Conservation (phyloP, 1,140 invertebrate genomes). For the Microplitis mediator region DNA sequence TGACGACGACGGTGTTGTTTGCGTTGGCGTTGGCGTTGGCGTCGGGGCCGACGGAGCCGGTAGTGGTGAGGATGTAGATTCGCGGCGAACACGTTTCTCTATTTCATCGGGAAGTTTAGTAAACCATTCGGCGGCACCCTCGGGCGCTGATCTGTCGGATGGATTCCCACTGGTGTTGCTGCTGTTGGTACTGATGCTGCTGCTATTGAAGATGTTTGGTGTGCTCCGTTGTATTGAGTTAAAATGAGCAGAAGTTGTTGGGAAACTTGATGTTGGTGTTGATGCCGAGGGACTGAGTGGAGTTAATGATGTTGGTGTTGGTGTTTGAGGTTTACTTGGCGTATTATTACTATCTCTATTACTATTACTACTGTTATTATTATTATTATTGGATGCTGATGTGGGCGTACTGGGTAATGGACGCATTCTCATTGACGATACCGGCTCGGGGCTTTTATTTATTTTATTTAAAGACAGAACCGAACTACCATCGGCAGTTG, state of each 20-base stretch:
- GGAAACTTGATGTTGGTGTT: conserved; percentile 56
- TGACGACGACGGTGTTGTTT: conserved; percentile 16
- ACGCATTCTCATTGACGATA: conserved; percentile 55
- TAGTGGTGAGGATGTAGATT: no score
- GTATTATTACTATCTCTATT: no score
- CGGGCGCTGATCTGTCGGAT: conserved; percentile 66
- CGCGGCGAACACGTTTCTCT: conserved; percentile 37
- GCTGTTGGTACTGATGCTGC: conserved; percentile 32
- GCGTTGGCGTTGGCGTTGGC: no score
- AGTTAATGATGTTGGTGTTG: no score
- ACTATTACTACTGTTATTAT: no score
- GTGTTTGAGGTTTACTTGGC: no score
- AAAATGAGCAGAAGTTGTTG: conserved; percentile 63
- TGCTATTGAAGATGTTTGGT: conserved; percentile 43
- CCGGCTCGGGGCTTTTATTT: conserved; percentile 65
- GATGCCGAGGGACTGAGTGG: conserved; percentile 63
- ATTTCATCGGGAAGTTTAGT: conserved; percentile 49
- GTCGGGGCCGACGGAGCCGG: no score
- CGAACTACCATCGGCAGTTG: conserved; percentile 85
- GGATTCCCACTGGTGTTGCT: conserved; percentile 46
- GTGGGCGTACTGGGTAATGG: conserved; percentile 66
- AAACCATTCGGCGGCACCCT: conserved; percentile 68
- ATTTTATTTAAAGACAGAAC: conserved; percentile 77
- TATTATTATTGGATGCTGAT: neutral
- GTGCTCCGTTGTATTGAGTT: conserved; percentile 52